Evolutionary conservation across 2,888 invertebrate species (phyloP).

Genomic region (Torymus tubicola): DNA sequence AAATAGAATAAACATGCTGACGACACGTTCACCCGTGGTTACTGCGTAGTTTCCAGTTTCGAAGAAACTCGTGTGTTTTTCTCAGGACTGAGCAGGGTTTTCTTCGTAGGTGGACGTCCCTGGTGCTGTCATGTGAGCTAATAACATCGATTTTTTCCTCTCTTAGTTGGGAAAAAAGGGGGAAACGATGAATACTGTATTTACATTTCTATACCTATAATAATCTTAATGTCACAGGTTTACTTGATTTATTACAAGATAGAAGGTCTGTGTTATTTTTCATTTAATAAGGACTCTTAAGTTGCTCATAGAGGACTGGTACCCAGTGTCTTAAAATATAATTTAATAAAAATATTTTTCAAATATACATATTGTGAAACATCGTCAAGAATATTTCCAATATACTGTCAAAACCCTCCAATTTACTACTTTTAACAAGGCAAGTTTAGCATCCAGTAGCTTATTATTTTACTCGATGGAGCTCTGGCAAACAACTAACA

Average conservation of each 20-base stretch:
- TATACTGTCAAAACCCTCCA: too few species aligned
- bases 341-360: too few species aligned
- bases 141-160: constrained; percentile 27
- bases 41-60: constrained; percentile 45
- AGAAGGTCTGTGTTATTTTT: too few species aligned
- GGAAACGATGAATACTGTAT: too few species aligned
- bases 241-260: not conserved
- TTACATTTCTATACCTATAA: too few species aligned
- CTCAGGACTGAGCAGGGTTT: constrained; percentile 22
- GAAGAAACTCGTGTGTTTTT: constrained; percentile 42
- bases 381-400: too few species aligned
- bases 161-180: not conserved
- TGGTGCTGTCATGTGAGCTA: constrained; percentile 52
- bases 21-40: not conserved
- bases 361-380: too few species aligned
- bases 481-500: constrained; percentile 50
- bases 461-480: constrained; percentile 42
- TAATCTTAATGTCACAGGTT: too few species aligned
- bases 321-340: too few species aligned
- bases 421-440: not conserved
- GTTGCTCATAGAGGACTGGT: too few species aligned
- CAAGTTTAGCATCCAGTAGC: constrained; percentile 36
- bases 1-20: constrained; percentile 58
- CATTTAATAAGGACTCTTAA: too few species aligned
- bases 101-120: constrained; percentile 28